Evolutionary conservation across 2,888 invertebrate genomes (phyloP).

Genomic region (Drosophila emarginata): DNA sequence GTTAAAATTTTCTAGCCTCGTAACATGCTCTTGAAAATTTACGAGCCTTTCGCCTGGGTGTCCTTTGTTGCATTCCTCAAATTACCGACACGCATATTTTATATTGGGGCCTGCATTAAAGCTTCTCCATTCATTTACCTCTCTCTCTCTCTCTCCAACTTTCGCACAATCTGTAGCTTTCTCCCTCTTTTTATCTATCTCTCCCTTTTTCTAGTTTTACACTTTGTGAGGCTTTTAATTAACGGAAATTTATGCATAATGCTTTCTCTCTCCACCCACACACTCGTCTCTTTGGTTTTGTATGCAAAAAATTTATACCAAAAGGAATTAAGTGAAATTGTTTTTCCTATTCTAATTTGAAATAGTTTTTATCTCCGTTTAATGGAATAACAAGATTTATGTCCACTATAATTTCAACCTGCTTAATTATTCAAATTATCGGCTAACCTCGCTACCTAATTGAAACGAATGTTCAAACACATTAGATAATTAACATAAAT

Average conservation of each 20-base stretch:
- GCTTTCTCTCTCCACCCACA: slow-evolving; percentile 29
- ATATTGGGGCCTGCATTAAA: slow-evolving; percentile 66
- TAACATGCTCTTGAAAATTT: slow-evolving; percentile 59
- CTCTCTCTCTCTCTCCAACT: slow-evolving; percentile 10
- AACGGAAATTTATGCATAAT: slow-evolving; percentile 75
- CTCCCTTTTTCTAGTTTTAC: slow-evolving; percentile 48
- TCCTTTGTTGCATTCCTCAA: slow-evolving; percentile 68
- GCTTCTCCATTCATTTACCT: slow-evolving; percentile 14
- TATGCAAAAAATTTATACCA: background rate
- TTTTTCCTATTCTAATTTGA: slow-evolving; percentile 2
- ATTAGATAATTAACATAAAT: slow-evolving; percentile 27
- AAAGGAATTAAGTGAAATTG: slow-evolving; percentile 8
- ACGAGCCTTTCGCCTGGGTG: slow-evolving; percentile 55
- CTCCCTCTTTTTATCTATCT: background rate
- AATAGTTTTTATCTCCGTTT: background rate
- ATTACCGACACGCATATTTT: slow-evolving; percentile 76
- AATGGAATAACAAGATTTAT: background rate
- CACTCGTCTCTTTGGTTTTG: background rate
- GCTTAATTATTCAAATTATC: slow-evolving; percentile 8
- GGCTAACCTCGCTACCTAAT: slow-evolving; percentile 38
- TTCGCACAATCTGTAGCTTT: slow-evolving; percentile 15
- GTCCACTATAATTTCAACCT: background rate
- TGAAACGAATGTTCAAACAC: slow-evolving; percentile 24
- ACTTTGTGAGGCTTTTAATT: slow-evolving; percentile 71
- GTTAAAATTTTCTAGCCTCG: slow-evolving; percentile 14